Evolutionary conservation across 2,113 vertebrate species (phyloP), one percentile per base, ranked within the genome.

Genomic region (Glaucomys volans): DNA sequence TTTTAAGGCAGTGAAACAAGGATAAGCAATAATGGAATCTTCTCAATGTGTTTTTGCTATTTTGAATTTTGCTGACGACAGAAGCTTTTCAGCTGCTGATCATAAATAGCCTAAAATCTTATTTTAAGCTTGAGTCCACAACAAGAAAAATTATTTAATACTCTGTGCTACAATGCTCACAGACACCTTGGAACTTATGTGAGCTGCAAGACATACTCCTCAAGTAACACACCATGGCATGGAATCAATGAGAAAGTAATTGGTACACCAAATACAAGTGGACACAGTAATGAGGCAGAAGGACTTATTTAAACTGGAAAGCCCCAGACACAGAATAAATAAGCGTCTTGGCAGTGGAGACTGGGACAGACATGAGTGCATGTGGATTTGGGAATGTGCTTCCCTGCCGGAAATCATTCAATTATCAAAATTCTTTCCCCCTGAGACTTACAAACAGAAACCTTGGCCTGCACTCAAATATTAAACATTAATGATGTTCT

Each of bases 61-160:
- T 98, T 97, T 95, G 95, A 95, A 93, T 52, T 87, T 91, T 97
- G 88, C 87, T 98, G 91, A 97, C 93, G 97, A 97, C 96, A 97
- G 97, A 96, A 97, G 89, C 90, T 94, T 98, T 98, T 98, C 97
- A 98, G 97, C 96, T 98, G 98, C 95, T 97, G 91, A 71, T 91
- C 71, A 97, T 79, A 97, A 96, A 96, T 83, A 88, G 50, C 42
- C 71, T 20, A 37, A 80, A 94, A 90, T 52, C 72, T 87, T 87
- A 72, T 66, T 95, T 90, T 91, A 30, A 52, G 80, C 93, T 98
- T 96, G 93, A 96, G 69, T 81, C 84, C n/a, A 30, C 14, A 95
- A 90, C 86, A 52, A 87, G 87, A 81, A 83, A 93, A 90, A 96
- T 32, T 54, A 95, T 97, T 97, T 85, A 81, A n/a, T 74, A 24